Percentiles rank a stretch among this genome's conserved stretches.
Conservation (phyloP, 2,888 invertebrate genomes). For the Phyllotreta striolata region DNA sequence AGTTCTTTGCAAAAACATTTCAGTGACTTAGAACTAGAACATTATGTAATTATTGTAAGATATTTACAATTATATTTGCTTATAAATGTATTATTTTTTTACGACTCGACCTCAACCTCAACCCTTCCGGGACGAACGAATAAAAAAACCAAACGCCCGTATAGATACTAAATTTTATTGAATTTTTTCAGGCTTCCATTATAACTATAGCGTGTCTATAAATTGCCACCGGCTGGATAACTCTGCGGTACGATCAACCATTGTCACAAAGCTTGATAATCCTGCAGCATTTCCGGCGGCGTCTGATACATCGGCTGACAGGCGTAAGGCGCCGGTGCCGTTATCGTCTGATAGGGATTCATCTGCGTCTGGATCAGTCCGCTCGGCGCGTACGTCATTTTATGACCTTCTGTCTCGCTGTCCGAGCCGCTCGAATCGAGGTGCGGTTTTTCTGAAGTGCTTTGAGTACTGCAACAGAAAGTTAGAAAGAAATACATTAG, state of each 20-base stretch:
- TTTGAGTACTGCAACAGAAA: constrained; percentile 56
- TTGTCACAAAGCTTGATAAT: constrained; percentile 63
- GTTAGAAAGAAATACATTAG: background rate
- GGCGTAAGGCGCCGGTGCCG: constrained; percentile 44
- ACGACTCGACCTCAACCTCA: background rate
- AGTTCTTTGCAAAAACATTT: constrained; percentile 57
- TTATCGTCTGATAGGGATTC: constrained; percentile 54
- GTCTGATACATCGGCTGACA: constrained; percentile 58
- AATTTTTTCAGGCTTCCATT: constrained; percentile 7
- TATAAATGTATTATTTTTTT: constrained; percentile 57
- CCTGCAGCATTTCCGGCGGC: constrained; percentile 59
- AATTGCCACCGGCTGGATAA: constrained; percentile 33
- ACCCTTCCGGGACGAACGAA: background rate
- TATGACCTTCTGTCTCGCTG: constrained; percentile 58
- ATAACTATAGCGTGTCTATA: constrained; percentile 31
- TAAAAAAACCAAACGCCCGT: background rate
- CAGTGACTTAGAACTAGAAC: constrained; percentile 57
- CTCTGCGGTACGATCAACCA: constrained; percentile 55
- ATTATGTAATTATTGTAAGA: constrained; percentile 63
- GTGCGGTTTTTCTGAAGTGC: constrained; percentile 59
- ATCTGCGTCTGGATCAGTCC: constrained; percentile 47
- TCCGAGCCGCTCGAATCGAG: constrained; percentile 61
- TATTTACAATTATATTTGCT: constrained; percentile 64
- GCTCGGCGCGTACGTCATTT: constrained; percentile 52
- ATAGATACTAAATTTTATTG: constrained; percentile 9